A percentile compares a stretch with the other conserved stretches of the same genome.
Evolutionary conservation across 2,797 vertebrate genomes (phyloP).

Genomic region (Peromyscus melanophrys): DNA sequence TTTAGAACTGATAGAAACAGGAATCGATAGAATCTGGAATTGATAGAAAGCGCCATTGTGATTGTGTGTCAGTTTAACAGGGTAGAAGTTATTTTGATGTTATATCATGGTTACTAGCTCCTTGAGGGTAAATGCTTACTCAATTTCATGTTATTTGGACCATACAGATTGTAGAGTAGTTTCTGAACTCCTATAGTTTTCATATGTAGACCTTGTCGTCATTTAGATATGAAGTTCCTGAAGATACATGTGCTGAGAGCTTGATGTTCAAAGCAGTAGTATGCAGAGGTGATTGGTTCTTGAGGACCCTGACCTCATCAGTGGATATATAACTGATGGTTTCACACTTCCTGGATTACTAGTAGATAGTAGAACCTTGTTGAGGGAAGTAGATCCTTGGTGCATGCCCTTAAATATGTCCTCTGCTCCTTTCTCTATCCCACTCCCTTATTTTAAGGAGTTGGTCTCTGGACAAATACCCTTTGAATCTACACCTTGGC

Average conservation of each 20-base stretch:
- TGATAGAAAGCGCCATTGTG: conserved; percentile 33
- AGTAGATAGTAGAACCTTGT: neutral
- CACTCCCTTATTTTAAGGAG: neutral
- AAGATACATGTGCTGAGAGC: neutral
- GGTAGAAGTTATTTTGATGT: conserved; percentile 28
- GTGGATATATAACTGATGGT: neutral
- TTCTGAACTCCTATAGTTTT: neutral
- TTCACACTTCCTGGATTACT: neutral
- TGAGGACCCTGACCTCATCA: neutral
- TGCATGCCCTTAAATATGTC: neutral
- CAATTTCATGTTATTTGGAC: neutral
- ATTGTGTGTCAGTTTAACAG: conserved; percentile 5
- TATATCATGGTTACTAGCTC: neutral
- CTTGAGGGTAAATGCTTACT: neutral
- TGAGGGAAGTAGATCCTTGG: neutral
- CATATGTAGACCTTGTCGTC: neutral
- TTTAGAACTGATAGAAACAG: conserved; percentile 67
- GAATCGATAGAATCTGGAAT: neutral
- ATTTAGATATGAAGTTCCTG: neutral
- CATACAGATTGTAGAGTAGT: neutral
- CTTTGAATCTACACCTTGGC: neutral
- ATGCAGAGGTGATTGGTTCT: neutral
- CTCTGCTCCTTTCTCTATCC: neutral
- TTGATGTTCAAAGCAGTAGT: neutral
- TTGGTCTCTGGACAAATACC: neutral